Base-by-base conservation (phyloP, 2,797 vertebrate genomes). In the Tarsius wallacei region DNA sequence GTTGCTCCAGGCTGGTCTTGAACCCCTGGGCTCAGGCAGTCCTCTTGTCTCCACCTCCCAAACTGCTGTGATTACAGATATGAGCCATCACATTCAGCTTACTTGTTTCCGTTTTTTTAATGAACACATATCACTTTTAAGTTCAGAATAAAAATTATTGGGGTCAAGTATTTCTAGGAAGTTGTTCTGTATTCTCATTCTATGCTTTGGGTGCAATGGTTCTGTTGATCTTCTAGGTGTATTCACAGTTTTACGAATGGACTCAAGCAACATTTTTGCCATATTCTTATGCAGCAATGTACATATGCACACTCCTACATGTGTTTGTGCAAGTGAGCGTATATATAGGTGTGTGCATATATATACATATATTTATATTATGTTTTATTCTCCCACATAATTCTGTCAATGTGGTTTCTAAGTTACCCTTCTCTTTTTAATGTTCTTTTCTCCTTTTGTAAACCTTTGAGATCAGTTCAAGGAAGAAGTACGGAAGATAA, bases 391-490 rank as follows among this genome's bases (percentile, higher is more conserved):
- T 61, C 28, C 86, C 49, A 64, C 26, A 51, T 47, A 51, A 59
- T 87, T 64, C 47, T 91, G 31, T 53, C 47, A 57, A 42, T 7
- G 5, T 83, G 21, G 28, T 49, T 84, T 78, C 61, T 21, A 31
- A 61, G 5, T 64, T 28, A 68, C 61, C 81, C 64, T 93, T 2
- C 8, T 85, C 21, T 77, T 73, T 73, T 70, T 26, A 2, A 5
- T 68, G 8, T 10, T 71, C 49, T 86, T 24, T 83, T 86, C 51
- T 63, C n/a, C 19, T 86, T 76, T 53, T 68, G 12, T 55, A 73
- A 78, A 42, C 28, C 80, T 93, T 96, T 63, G 26, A 66, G 55
- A 74, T 14, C 31, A 53, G 73, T 53, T 53, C 57, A 87, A 92
- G 31, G 13, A 96, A 85, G 76, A 84, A 33, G 8, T 77, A 15